Evolutionary conservation across 2,113 vertebrate species (phyloP).

Genomic region (Lanius collurio): DNA sequence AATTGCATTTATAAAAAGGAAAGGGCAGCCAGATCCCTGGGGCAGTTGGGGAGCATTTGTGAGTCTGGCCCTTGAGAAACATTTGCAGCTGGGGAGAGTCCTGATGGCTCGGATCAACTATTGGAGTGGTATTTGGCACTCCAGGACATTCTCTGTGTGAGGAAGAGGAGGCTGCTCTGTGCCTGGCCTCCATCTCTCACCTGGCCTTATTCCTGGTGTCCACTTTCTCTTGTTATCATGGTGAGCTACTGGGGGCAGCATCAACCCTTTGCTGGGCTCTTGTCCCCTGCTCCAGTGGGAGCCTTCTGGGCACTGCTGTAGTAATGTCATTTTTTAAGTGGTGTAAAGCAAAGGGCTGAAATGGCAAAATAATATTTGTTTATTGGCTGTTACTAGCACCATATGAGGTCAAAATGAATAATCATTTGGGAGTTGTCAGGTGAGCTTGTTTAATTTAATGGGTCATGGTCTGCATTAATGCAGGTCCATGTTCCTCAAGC

Average conservation of each 20-base stretch:
- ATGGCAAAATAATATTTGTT: background rate
- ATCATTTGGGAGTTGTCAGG: background rate
- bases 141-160: background rate
- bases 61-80: background rate
- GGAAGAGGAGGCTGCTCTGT: background rate
- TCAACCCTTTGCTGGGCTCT: background rate
- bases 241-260: background rate
- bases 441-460: background rate
- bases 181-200: background rate
- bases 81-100: background rate
- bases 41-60: background rate
- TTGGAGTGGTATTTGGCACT: rapidly evolving
- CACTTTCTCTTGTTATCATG: rapidly evolving
- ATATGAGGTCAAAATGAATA: background rate
- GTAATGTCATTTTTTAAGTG: rapidly evolving
- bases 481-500: background rate
- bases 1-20: background rate
- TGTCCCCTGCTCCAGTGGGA: background rate
- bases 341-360: background rate
- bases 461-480: background rate
- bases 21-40: background rate
- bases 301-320: background rate
- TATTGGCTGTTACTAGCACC: background rate
- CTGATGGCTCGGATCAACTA: background rate
- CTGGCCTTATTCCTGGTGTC: background rate